A percentile compares a stretch with the other conserved stretches of the same genome.
Evolutionary conservation across 1,140 invertebrate genomes (phyloP).

Genomic region (Ceratina australensis): DNA sequence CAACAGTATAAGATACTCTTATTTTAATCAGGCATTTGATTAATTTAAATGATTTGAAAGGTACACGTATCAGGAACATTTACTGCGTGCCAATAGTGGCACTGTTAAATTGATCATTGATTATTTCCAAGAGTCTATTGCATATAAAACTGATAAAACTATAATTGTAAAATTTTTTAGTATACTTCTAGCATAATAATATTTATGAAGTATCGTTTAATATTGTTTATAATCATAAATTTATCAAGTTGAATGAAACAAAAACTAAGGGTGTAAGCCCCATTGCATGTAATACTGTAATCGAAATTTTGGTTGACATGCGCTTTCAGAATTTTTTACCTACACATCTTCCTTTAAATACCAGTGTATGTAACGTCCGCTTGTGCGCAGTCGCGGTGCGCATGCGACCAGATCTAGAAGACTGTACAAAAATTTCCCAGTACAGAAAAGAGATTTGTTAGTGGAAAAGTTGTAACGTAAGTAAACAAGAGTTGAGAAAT

Average conservation of each 20-base stretch:
- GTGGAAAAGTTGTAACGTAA: slow-evolving; percentile 69
- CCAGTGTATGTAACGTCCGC: slow-evolving; percentile 50
- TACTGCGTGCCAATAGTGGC: background rate
- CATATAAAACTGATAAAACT: background rate
- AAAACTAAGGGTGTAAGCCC: background rate
- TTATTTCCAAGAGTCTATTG: slow-evolving; percentile 27
- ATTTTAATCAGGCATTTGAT: background rate
- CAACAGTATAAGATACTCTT: background rate
- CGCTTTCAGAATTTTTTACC: slow-evolving; percentile 35
- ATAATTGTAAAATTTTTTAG: background rate
- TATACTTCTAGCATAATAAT: background rate
- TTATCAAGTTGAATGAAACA: background rate
- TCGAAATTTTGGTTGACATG: slow-evolving; percentile 39
- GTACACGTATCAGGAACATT: slow-evolving; percentile 3
- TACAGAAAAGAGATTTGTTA: slow-evolving; percentile 69
- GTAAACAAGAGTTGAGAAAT: slow-evolving; percentile 59
- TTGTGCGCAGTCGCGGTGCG: slow-evolving; percentile 55
- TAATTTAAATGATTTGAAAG: slow-evolving; percentile 10
- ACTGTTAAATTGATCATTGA: background rate
- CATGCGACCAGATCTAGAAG: slow-evolving; percentile 55
- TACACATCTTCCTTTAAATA: slow-evolving; percentile 43
- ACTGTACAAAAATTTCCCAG: slow-evolving; percentile 69
- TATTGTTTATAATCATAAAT: background rate
- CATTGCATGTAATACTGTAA: background rate
- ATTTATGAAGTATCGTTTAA: background rate